These are phyloP conservation scores for Paralvinella palmiformis DNA, from an alignment of 1,140 invertebrate species.

Conservation along the genomic window DNA sequence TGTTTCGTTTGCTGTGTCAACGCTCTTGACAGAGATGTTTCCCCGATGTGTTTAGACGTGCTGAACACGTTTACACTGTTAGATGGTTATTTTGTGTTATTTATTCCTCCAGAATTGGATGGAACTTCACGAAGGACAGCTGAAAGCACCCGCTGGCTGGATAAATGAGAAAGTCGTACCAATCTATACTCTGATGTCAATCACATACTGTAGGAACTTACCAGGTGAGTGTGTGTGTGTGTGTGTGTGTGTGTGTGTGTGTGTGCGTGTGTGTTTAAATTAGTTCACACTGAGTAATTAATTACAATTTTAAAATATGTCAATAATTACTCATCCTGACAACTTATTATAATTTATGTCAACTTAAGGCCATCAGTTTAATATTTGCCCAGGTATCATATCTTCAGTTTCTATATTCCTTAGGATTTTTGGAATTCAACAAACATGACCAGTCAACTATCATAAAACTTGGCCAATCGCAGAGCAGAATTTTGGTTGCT, in stretches of 20 bases:
- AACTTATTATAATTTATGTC: no score
- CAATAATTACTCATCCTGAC: no score
- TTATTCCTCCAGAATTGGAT: conserved; percentile 12
- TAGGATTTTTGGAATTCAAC: conserved; percentile 16
- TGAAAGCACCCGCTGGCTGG: conserved; percentile 6
- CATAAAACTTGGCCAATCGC: conserved; percentile 17
- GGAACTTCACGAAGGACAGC: background rate
- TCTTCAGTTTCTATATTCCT: background rate
- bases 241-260: background rate
- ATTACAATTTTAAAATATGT: no score
- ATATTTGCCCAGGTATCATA: no score
- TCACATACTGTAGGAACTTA: conserved; percentile 18
- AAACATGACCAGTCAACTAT: conserved; percentile 13
- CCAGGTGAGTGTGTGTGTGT: conserved; percentile 3
- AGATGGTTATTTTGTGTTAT: no score
- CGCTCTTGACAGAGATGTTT: no score
- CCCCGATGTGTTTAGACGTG: no score
- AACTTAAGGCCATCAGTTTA: no score
- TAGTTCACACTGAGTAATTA: no score
- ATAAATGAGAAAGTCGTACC: conserved; percentile 16
- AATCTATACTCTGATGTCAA: conserved; percentile 14
- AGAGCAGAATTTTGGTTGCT: conserved; percentile 17
- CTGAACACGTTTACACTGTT: no score
- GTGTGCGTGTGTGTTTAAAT: no score
- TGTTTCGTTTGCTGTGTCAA: no score